Conservation (phyloP, 2,888 invertebrate species). For the Cosmia pyralina region DNA sequence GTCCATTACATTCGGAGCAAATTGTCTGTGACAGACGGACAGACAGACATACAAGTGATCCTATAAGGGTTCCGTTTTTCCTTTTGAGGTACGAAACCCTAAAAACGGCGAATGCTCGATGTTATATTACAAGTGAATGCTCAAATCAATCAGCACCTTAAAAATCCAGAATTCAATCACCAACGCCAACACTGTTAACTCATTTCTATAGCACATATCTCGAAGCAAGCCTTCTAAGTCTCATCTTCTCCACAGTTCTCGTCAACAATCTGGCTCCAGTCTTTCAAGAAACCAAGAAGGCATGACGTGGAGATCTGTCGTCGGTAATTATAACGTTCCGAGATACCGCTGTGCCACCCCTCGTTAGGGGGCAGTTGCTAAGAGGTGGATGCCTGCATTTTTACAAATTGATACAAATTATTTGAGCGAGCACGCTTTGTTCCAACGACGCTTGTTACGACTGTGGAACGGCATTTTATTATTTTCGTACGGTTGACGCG, state of each 20-base stretch:
- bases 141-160: too few species aligned
- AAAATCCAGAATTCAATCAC: background rate
- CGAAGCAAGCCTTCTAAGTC: background rate
- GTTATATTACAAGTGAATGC: too few species aligned
- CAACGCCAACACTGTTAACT: background rate
- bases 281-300: slow-evolving; percentile 62
- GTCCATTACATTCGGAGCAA: too few species aligned
- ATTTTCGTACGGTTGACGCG: slow-evolving; percentile 77
- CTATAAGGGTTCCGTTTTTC: too few species aligned
- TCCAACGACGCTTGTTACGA: slow-evolving; percentile 90
- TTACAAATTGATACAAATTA: slow-evolving; percentile 91
- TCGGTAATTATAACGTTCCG: slow-evolving; percentile 83
- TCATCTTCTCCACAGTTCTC: slow-evolving; percentile 16
- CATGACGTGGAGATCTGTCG: slow-evolving; percentile 73
- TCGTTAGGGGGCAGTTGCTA: slow-evolving; percentile 70
- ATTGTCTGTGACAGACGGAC: too few species aligned
- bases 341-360: slow-evolving; percentile 71
- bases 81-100: too few species aligned
- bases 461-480: slow-evolving; percentile 89
- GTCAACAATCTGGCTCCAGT: slow-evolving; percentile 44
- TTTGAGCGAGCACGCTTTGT: slow-evolving; percentile 90
- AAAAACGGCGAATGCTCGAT: too few species aligned
- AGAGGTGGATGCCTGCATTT: slow-evolving; percentile 86
- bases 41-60: too few species aligned
- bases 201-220: background rate